A percentile compares a stretch with the other conserved stretches of the same genome.
Conservation (phyloP, 53 echinoderm and acorn worm species). For the Holothuria scabra region DNA sequence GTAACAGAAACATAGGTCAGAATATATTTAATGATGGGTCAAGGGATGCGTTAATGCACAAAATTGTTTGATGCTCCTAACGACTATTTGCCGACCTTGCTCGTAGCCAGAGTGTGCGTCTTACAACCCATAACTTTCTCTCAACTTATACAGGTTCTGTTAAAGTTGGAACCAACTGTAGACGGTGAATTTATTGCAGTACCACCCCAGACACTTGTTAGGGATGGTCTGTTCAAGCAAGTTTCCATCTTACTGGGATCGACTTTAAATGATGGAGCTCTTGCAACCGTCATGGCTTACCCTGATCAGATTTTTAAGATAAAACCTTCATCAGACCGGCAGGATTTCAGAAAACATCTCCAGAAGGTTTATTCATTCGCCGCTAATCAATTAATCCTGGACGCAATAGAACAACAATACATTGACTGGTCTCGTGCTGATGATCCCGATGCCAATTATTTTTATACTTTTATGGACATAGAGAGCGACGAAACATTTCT, state of each 20-base stretch:
- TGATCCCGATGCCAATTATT: conserved; percentile 71
- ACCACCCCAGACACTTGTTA: conserved; percentile 26
- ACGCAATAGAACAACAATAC: conserved; percentile 73
- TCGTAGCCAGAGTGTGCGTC: too few relatives aligned
- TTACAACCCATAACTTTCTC: background rate
- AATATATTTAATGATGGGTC: too few relatives aligned
- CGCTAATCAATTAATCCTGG: conserved; percentile 62
- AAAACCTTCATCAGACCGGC: background rate
- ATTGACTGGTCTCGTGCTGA: conserved; percentile 78
- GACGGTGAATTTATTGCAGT: conserved; percentile 58
- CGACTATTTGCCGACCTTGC: too few relatives aligned
- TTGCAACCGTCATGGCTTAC: conserved; percentile 42
- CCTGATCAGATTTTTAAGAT: conserved; percentile 30
- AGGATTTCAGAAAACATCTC: conserved; percentile 20
- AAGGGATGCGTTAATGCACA: too few relatives aligned
- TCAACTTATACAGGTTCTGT: background rate
- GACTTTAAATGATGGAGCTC: conserved; percentile 64
- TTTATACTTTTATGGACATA: conserved; percentile 63
- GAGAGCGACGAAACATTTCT: conserved; percentile 73
- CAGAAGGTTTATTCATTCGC: conserved; percentile 11
- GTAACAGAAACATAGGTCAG: too few relatives aligned
- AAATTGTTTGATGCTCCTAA: too few relatives aligned
- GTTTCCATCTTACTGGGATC: conserved; percentile 50
- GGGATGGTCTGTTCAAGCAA: conserved; percentile 52
- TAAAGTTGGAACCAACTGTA: conserved; percentile 45